phyloP scores from a whole-genome alignment of 2,888 invertebrate species.

The Andrena trimmerana region DNA sequence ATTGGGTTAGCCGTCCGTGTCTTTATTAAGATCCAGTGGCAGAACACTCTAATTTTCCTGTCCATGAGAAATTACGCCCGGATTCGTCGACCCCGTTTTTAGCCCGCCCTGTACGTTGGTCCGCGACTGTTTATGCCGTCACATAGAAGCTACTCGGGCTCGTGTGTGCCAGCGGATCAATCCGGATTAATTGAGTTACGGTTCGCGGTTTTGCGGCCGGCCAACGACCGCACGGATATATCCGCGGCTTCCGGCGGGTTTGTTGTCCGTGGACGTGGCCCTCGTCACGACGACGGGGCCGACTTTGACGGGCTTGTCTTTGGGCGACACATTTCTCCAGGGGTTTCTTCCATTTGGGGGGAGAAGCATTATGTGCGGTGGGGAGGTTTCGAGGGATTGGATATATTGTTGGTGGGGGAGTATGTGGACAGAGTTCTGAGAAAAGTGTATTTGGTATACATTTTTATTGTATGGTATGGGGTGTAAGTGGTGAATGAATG shows the following conservation, averaged over 20 bases:
- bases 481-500: too few species aligned
- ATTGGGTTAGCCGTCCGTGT: too few species aligned
- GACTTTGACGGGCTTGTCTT: slow-evolving; percentile 39
- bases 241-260: slow-evolving; percentile 72
- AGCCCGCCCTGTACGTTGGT: not conserved
- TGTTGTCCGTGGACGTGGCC: slow-evolving; percentile 35
- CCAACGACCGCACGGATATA: slow-evolving; percentile 79
- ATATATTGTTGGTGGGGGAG: too few species aligned
- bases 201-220: slow-evolving; percentile 81
- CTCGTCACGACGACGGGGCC: slow-evolving; percentile 35
- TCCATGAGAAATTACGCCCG: not conserved
- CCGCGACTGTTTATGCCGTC: slow-evolving; percentile 40
- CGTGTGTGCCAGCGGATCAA: slow-evolving; percentile 77
- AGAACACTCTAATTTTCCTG: too few species aligned
- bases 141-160: slow-evolving; percentile 23
- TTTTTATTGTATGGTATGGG: too few species aligned
- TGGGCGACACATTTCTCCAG: not conserved
- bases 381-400: not conserved
- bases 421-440: too few species aligned
- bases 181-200: slow-evolving; percentile 84
- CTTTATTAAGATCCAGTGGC: too few species aligned
- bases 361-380: slow-evolving; percentile 1
- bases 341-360: slow-evolving; percentile 28
- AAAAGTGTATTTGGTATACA: too few species aligned
- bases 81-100: not conserved